Base-by-base conservation (phyloP, 1,140 invertebrate genomes). In the Drosophila repletoides region DNA sequence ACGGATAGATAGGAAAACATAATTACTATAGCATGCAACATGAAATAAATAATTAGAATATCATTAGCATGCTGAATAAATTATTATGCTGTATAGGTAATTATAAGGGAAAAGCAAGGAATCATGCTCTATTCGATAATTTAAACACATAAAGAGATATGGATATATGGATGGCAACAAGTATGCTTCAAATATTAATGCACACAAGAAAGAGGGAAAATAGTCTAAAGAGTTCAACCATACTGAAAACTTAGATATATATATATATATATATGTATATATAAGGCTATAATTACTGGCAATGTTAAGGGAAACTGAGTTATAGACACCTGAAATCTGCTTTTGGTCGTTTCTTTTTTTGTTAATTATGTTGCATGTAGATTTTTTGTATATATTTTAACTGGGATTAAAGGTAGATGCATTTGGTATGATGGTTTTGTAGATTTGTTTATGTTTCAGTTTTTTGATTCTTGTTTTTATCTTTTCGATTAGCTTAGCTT, bases 401-500 rank as follows among this genome's bases (percentile, higher is more conserved):
- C 48, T 61, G 45, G 36, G 12, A 43, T 71, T 40, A 49, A 43
- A 56, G 40, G 22, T 70, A 22, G 36, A 43, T 61, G 26, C 26
- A 28, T 58, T 38, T 46, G 28, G n/a, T 63, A 63, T 38, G 9
- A 43, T 52, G 52, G 24, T 26, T 46, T 49, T 41, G 41, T 12
- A 19, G 51, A 14, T 36, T 60, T 22, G 15, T 61, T 43, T 41
- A 7, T 41, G 55, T 38, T 63, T 51, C 12, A 19, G n/a, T n/a
- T n/a, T 56, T 59, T 41, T 75, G 14, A 26, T 34, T 70, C 7
- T 29, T 33, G 24, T 55, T 53, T 3, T 33, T 49, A 2, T 33
- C n/a, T 49, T 70, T 43, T 65, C 22, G 51, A 73, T 76, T 65
- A 76, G 73, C 84, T 90, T 90, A 90, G 77, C 88, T 89, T 90